These are phyloP conservation scores for Netelia inedita DNA, from an alignment of 2,888 invertebrate genomes.

Conservation along the genomic window DNA sequence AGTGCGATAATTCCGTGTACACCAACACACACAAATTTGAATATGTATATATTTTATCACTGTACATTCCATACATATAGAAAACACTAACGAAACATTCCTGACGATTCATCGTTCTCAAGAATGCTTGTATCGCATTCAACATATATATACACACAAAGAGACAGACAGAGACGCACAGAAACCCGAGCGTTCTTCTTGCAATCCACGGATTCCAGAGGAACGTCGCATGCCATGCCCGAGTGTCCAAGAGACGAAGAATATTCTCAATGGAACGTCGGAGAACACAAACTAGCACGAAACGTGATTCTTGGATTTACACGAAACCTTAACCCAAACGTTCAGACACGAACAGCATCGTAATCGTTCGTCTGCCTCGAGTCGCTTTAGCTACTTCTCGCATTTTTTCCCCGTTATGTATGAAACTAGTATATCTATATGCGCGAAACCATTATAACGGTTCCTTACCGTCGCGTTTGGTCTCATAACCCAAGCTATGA, in stretches of 20 bases:
- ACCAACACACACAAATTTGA: background rate
- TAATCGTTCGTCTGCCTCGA: conserved; percentile 9
- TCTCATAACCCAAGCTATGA: too few relatives aligned
- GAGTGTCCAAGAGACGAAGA: conserved; percentile 1
- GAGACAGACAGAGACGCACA: background rate
- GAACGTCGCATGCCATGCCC: conserved; percentile 46
- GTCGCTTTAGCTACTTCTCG: conserved; percentile 18
- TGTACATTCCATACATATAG: background rate
- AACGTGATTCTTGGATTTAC: conserved; percentile 34
- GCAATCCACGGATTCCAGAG: conserved; percentile 50
- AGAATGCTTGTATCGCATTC: background rate
- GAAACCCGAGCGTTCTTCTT: conserved; percentile 1
- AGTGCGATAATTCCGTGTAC: conserved; percentile 19
- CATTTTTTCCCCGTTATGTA: conserved; percentile 17
- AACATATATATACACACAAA: too few relatives aligned
- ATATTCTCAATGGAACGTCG: conserved; percentile 41
- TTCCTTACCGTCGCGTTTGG: background rate
- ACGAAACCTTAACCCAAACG: conserved; percentile 38
- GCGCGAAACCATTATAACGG: background rate
- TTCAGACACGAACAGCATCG: conserved; percentile 1
- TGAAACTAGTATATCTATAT: too few relatives aligned
- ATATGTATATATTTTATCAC: background rate
- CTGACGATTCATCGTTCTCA: conserved; percentile 35
- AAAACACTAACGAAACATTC: conserved; percentile 37
- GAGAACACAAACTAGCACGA: conserved; percentile 34